Base-by-base conservation (phyloP, 2,113 vertebrate genomes). In the Prionailurus bengalensis region DNA sequence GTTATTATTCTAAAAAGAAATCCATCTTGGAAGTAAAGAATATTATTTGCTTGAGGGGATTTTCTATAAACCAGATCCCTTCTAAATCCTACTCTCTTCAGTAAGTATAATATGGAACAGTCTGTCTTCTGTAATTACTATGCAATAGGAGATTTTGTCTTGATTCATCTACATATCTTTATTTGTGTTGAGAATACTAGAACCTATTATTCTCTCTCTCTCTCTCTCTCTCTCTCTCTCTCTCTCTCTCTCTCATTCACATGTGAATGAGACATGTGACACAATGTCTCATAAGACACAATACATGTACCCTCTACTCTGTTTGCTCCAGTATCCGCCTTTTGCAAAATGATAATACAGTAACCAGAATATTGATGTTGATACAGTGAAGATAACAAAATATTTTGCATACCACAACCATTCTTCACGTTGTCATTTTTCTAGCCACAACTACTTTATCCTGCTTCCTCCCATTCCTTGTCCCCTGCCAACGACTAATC, bases 1-100 rank as follows among this genome's bases (percentile, higher is more conserved):
- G n/a, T 66, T 95, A 96, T 71, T 76, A 96, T 71, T 76, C 82
- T 71, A 79, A 33, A 92, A 51, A 70, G 6, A 3, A 91, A 88
- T 48, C 11, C 11, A 63, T 87, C 39, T 88, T 94, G 7, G 97
- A 95, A 84, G 83, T 86, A 68, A 89, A 95, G 23, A 87, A 73
- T 85, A 65, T 79, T 82, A 23, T 91, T 88, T 73, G 15, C 42
- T 83, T 92, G 12, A 85, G 12, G 5, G 5, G 17, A 42, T 66
- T 94, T 96, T 95, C 4, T 92, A 12, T 21, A 83, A 80, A 84
- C 7, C 2, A 90, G 65, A 91, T 87, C 13, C 23, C 15, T 80
- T 61, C 66, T 13, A 70, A 87, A 65, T 63, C 16, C 27, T 65
- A 31, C 5, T 95, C 27, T 95, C 2, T 80, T 96, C 4, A 33